Percentiles rank a stretch among this genome's conserved stretches.
These are phyloP conservation scores for Triops cancriformis DNA, from an alignment of 1,140 invertebrate genomes.

Conservation along the genomic window DNA sequence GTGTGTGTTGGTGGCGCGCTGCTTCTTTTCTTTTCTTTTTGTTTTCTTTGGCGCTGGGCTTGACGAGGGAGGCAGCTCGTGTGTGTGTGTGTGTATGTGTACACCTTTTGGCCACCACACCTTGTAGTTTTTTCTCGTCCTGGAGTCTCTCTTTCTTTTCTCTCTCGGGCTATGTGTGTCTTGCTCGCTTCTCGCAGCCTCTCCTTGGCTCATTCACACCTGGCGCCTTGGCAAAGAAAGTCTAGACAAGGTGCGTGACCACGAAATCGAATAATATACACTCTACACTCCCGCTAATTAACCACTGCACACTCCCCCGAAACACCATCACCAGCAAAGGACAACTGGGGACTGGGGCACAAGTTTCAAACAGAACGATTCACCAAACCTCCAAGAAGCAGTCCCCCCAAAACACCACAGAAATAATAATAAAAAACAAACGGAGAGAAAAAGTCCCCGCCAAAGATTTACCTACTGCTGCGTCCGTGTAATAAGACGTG, in stretches of 20 bases:
- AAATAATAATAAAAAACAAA: too few relatives aligned
- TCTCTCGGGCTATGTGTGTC: too few relatives aligned
- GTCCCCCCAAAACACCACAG: too few relatives aligned
- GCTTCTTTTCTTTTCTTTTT: too few relatives aligned
- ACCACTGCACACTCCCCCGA: background rate
- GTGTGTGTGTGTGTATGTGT: too few relatives aligned
- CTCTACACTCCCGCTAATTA: conserved; percentile 4
- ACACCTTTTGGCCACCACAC: background rate
- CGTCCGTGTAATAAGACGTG: too few relatives aligned
- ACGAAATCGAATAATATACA: conserved; percentile 10
- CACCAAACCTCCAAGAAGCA: too few relatives aligned
- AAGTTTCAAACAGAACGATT: background rate
- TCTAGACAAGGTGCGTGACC: conserved; percentile 12
- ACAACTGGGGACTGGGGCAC: background rate
- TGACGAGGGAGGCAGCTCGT: background rate
- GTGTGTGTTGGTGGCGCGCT: background rate
- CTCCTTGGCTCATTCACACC: conserved; percentile 12
- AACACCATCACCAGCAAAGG: background rate
- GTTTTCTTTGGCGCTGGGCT: too few relatives aligned
- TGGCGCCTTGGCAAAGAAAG: conserved; percentile 9
- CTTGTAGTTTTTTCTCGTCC: background rate
- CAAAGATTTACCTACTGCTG: too few relatives aligned
- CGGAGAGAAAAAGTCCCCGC: too few relatives aligned
- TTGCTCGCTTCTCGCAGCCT: background rate
- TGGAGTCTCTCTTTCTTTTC: too few relatives aligned